Conservation (phyloP, 1,140 invertebrate genomes). For the Vollenhovia emeryi region DNA sequence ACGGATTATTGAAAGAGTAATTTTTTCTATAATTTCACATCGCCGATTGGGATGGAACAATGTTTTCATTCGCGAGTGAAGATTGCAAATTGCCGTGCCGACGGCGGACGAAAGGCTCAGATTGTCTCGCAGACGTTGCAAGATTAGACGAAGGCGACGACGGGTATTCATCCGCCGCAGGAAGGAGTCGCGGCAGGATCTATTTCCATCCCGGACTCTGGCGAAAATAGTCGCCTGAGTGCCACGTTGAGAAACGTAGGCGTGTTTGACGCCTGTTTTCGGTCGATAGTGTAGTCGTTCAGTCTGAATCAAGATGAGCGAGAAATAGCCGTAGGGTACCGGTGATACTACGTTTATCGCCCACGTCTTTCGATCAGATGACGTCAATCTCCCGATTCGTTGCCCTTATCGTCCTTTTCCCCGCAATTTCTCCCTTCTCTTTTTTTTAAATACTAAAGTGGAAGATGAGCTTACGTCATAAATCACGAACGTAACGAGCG, state of each 20-base stretch:
- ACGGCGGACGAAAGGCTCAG: not conserved
- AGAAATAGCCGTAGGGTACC: conserved; percentile 11
- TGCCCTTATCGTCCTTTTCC: not conserved
- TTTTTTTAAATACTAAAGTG: not conserved
- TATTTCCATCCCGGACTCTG: conserved; percentile 44
- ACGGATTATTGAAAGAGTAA: not conserved
- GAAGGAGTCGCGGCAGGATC: not conserved
- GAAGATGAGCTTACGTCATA: conserved; percentile 1
- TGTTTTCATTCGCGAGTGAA: not conserved
- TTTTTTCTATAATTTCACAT: not conserved
- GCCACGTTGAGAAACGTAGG: conserved; percentile 52
- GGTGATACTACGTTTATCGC: not conserved
- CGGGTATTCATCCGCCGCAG: not conserved
- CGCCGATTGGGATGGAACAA: no score
- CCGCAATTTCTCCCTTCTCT: not conserved
- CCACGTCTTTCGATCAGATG: conserved; percentile 57
- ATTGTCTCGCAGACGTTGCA: not conserved
- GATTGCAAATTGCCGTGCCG: not conserved
- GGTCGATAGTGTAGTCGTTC: conserved; percentile 56
- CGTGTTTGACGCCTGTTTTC: conserved; percentile 51
- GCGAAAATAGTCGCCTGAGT: conserved; percentile 56
- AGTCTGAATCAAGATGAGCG: not conserved
- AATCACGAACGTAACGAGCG: not conserved
- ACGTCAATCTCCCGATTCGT: conserved; percentile 65
- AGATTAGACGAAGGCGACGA: conserved; percentile 40